Base-by-base conservation (phyloP, 2,113 vertebrate species). In the Atherinomorus stipes region DNA sequence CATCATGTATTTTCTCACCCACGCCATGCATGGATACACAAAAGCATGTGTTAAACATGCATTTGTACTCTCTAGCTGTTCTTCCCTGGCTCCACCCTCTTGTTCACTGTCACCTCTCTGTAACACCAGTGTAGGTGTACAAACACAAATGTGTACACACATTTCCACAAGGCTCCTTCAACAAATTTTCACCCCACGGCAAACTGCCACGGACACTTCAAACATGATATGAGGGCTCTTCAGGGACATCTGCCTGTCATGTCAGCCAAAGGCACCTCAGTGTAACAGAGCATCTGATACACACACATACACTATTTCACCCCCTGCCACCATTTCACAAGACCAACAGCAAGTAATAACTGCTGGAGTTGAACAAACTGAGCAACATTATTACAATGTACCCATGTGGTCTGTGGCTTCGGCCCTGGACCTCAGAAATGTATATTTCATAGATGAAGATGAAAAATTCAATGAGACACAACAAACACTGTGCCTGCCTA, bases 381-480 rank as follows among this genome's bases (percentile, higher is more conserved):
- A 23, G 74, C 18, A 34, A 50, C 86, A 87, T 91, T 82, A 90
- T 88, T 78, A 66, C 81, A 81, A 73, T 58, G 38, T 50, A 50
- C 60, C 78, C 63, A 52, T 66, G 54, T 72, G 76, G 74, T 61
- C 63, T 19, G 7, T 54, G 80, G 69, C 85, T 76, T 60, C 31
- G 54, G 73, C 58, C 80, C 71, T 21, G 40, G 74, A n/a, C 73
- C 68, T 67, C 28, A 0, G 50, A 51, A 0, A 90, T 91, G 67
- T 89, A 87, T 89, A 87, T 91, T 93, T 91, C 74, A 92, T 85
- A 64, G 74, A 83, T 79, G 78, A 70, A 51, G 68, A 86, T 91
- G 78, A 90, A 89, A 90, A 93, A 91, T 91, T 86, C 80, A 90
- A 85, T 75, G 78, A 84, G 88, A 61, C 67, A 69, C 87, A 87